Conservation (phyloP, 2,113 vertebrate species). For the Callipepla californica region DNA sequence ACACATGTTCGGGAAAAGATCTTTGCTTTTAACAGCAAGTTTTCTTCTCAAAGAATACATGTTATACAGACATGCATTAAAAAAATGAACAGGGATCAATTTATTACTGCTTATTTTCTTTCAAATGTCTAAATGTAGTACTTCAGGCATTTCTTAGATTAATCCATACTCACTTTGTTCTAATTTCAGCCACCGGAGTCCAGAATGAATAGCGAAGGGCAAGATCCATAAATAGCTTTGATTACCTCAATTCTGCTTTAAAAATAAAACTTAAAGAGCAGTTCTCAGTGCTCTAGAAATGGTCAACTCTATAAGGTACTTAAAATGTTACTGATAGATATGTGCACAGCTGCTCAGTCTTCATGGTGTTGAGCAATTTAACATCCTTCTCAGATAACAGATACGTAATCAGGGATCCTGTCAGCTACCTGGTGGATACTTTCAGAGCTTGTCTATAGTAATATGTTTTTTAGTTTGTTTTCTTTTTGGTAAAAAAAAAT, state of each 20-base stretch:
- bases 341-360: neutral
- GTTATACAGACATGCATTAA: neutral
- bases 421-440: neutral
- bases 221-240: neutral
- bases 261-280: neutral
- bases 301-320: neutral
- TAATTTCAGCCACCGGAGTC: neutral
- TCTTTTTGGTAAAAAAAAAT: neutral
- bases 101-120: neutral
- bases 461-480: neutral
- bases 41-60: neutral
- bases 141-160: neutral
- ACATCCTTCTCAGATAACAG: fast-evolving
- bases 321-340: neutral
- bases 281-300: neutral
- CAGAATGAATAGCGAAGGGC: neutral
- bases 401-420: neutral
- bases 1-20: neutral
- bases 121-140: neutral
- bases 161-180: neutral
- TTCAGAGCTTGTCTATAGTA: neutral
- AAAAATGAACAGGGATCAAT: neutral
- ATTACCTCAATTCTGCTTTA: neutral
- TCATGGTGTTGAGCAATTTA: neutral
- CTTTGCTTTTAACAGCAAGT: neutral